A percentile compares a stretch with the other conserved stretches of the same genome.
These are phyloP conservation scores for Drosophila pseudoananassae DNA, from an alignment of 1,140 invertebrate species.

Conservation along the genomic window DNA sequence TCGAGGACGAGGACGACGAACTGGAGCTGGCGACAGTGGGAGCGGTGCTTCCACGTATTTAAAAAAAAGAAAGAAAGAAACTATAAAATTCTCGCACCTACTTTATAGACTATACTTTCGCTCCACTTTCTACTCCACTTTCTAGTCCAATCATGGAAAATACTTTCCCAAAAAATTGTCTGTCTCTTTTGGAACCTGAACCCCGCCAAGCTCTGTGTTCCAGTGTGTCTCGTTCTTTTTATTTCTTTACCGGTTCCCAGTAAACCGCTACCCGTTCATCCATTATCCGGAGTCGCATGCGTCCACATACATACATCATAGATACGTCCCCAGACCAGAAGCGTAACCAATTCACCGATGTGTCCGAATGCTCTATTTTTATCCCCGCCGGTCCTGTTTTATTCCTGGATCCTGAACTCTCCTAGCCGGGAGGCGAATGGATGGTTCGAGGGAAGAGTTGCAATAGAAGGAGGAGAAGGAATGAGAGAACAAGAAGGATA, in stretches of 20 bases:
- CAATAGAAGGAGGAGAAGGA: background rate
- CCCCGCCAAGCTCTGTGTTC: background rate
- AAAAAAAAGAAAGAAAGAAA: background rate
- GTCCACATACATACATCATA: too few species aligned
- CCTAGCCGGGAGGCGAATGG: background rate
- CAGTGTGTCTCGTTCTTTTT: background rate
- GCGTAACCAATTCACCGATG: conserved; percentile 2
- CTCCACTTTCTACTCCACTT: too few species aligned
- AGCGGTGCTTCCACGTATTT: background rate
- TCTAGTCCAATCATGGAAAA: too few species aligned
- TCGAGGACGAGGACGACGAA: background rate
- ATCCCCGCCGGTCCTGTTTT: conserved; percentile 24
- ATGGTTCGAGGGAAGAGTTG: background rate
- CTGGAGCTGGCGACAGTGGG: background rate
- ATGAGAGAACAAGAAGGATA: background rate
- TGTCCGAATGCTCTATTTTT: conserved; percentile 27
- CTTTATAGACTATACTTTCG: too few species aligned
- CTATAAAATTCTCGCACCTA: too few species aligned
- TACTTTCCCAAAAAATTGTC: too few species aligned
- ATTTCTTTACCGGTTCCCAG: background rate
- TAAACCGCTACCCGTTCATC: background rate
- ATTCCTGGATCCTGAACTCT: conserved; percentile 1
- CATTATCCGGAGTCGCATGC: background rate
- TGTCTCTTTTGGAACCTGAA: background rate
- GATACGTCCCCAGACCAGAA: too few species aligned